Evolutionary conservation across 2,113 vertebrate species (phyloP).

Genomic region (Phyllostomus discolor): DNA sequence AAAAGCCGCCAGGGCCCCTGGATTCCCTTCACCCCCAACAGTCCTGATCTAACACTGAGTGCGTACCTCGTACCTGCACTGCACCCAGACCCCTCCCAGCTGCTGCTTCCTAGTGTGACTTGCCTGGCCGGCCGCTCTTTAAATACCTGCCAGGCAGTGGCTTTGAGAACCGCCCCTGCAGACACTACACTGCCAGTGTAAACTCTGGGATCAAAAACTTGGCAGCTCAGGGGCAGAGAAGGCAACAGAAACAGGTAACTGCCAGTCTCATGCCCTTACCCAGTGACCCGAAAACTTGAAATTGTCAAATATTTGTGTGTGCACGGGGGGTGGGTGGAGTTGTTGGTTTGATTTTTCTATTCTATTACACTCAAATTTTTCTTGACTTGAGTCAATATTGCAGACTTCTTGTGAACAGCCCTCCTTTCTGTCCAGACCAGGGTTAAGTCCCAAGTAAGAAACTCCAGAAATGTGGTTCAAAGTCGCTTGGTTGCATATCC

Average conservation of each 20-base stretch:
- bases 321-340: fast-evolving
- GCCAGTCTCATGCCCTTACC: background rate
- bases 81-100: background rate
- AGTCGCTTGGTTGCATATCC: background rate
- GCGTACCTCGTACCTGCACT: background rate
- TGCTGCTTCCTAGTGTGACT: background rate
- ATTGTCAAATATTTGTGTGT: background rate
- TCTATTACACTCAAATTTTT: background rate
- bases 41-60: background rate
- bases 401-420: background rate
- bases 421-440: background rate
- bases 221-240: background rate
- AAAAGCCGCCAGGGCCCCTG: background rate
- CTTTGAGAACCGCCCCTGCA: conserved; percentile 1
- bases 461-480: background rate
- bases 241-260: background rate
- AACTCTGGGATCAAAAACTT: conserved; percentile 3
- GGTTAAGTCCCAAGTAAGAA: background rate
- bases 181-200: conserved; percentile 12
- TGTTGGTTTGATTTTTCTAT: background rate
- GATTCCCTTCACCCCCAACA: background rate
- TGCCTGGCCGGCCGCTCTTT: conserved; percentile 19
- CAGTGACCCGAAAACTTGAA: background rate
- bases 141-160: conserved; percentile 50
- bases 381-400: background rate